Evolutionary conservation across 2,797 vertebrate genomes (phyloP).

Genomic region (Rhabdophis nuchalis): DNA sequence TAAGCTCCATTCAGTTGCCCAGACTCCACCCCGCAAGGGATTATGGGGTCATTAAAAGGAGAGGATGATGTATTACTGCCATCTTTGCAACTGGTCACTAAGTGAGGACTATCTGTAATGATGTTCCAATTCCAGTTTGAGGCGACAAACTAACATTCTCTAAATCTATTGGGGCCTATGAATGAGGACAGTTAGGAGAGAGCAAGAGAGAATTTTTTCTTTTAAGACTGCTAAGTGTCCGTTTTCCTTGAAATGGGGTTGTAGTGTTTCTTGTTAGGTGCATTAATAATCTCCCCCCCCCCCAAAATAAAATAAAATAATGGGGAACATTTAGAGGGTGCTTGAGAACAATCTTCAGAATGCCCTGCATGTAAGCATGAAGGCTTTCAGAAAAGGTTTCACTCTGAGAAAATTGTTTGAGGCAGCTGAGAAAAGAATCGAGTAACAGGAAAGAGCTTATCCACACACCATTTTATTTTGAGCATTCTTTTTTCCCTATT

Average conservation of each 20-base stretch:
- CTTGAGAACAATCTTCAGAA: background rate
- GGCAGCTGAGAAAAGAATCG: background rate
- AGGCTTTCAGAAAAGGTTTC: background rate
- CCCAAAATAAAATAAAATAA: background rate
- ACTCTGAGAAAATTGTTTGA: background rate
- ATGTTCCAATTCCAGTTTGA: background rate
- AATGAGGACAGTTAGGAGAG: background rate
- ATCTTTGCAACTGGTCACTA: background rate
- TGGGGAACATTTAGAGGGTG: background rate
- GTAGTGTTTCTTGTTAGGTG: background rate
- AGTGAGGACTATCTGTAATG: background rate
- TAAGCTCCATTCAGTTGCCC: no score
- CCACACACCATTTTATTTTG: background rate
- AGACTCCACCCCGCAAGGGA: no score
- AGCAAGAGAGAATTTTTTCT: background rate
- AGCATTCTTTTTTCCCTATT: background rate
- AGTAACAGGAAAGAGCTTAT: background rate
- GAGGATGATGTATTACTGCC: background rate
- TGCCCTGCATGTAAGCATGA: background rate
- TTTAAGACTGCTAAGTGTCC: background rate
- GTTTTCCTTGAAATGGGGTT: background rate
- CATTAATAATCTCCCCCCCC: background rate
- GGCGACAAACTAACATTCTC: background rate
- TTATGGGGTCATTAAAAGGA: no score
- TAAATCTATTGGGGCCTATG: background rate